These are phyloP conservation scores for Drusus annulatus DNA, from an alignment of 1,140 invertebrate genomes.

Conservation along the genomic window DNA sequence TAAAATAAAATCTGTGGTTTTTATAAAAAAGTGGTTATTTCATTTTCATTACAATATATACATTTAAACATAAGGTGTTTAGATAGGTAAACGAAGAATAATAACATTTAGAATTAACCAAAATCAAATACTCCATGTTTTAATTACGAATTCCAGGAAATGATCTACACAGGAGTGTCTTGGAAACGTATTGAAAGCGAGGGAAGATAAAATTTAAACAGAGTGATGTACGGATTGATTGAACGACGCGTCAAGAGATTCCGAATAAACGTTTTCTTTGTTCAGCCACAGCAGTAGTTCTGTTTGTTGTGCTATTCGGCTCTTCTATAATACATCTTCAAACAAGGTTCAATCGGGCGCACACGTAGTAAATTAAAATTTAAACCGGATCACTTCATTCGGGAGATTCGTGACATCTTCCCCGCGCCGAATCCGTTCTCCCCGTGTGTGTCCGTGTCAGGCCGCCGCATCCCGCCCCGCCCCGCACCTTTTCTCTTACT, in stretches of 20 bases:
- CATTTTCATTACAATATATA: too few relatives aligned
- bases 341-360: constrained; percentile 23
- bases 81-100: too few relatives aligned
- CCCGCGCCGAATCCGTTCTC: not conserved
- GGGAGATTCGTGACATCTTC: constrained; percentile 14
- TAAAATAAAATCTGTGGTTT: too few relatives aligned
- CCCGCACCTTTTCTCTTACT: not conserved
- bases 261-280: constrained; percentile 20
- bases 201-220: not conserved
- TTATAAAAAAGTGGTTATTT: too few relatives aligned
- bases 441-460: constrained; percentile 4
- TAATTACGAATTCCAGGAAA: too few relatives aligned
- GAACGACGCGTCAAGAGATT: constrained; percentile 8
- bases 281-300: not conserved
- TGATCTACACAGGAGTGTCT: too few relatives aligned
- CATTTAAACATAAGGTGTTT: too few relatives aligned
- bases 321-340: not conserved
- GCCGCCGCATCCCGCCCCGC: not conserved
- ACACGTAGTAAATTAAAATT: constrained; percentile 45
- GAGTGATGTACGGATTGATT: not conserved
- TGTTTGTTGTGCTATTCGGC: not conserved
- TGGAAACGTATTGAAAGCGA: too few relatives aligned
- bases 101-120: too few relatives aligned
- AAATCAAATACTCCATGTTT: too few relatives aligned
- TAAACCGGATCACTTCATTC: constrained; percentile 40